Evolutionary conservation across 2,888 invertebrate genomes (phyloP), one percentile per base, ranked within the genome.

Genomic region (Melinopterus prodromus): DNA sequence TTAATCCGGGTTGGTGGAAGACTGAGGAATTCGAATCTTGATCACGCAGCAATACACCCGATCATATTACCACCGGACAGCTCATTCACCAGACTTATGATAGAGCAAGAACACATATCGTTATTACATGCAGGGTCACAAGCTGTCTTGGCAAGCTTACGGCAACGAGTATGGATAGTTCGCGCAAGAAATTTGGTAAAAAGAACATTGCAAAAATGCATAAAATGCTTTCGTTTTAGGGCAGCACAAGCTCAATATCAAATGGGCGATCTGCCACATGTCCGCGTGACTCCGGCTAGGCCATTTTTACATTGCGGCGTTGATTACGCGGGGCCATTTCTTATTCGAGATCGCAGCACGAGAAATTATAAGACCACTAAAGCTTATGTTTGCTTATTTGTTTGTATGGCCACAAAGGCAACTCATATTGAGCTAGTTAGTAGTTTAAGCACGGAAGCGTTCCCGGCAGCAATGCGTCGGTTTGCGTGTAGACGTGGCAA

Each of bases 1-100:
- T n/a, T 84, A n/a, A 9, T 83, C 15, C 74, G 83, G 69, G 83
- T 84, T 5, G 84, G 84, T 6, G 84, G 83, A 14, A 74, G 84
- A 77, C 53, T 84, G 12, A 5, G 77, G 15, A 70, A 81, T 79
- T 79, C 82, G 0, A 53, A 78, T 3, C 75, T 81, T 15, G 16
- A 53, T 5, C 80, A 53, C 37, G 80, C 82, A 6, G 72, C 79
- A 72, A 80, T 81, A 75, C 80, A 83, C 77, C 83, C 81, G 7
- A 80, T 83, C 14, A 1, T 84, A 0, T 36, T 84, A 0, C 76
- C 81, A 1, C 12, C 9, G 0, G 79, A 78, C 6, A 72, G 80
- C 77, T 36, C 76, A 6, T 38, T 82, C 15, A 74, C 81, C 6
- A 70, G 76, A n/a, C 38, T 84, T 15, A 79, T 83, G 16, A 38